Evolutionary conservation across 2,888 invertebrate genomes (phyloP), one percentile per base, ranked within the genome.

Genomic region (Resseliella maxima): DNA sequence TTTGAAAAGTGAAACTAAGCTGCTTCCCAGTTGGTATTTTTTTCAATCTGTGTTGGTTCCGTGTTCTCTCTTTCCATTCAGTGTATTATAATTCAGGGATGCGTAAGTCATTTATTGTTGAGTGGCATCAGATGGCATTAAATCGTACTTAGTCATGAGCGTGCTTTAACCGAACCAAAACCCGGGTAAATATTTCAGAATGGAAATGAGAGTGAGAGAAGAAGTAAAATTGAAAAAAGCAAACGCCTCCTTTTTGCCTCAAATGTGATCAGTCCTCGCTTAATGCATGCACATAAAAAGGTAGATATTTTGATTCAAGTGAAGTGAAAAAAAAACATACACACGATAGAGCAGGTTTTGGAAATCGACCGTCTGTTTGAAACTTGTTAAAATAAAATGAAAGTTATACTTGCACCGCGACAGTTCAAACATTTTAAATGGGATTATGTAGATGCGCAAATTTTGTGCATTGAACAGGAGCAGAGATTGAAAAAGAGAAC

Each of bases 51-150:
- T n/a, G 38, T 38, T 38, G 31, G n/a, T 12, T 10, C 24, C 2
- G n/a, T 72, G 31, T 72, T 50, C 18, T 50, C 18, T 18, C 8
- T 15, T 18, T 15, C 15, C 46, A 50, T 18, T 31, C 72, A 83
- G 83, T 83, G 38, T 83, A 83, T 83, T 83, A 83, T 38, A 83
- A 38, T 45, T 27, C 46, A 85, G 85, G 45, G 85, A 85, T 85
- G 45, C 85, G 83, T 85, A 87, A 87, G 87, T 88, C 87, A 88
- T 87, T 88, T 87, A 88, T 86, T 83, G 85, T 86, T 88, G 87
- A 88, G 88, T 88, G 87, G 88, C 87, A 87, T 88, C 88, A 88
- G 88, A 87, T 88, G 88, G 83, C 83, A 72, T 72, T 72, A 72
- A 72, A 72, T 72, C 72, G 72, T 72, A 72, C 72, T 72, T 72